Conservation (phyloP, 2,797 vertebrate genomes). For the Corythornis leucogaster region DNA sequence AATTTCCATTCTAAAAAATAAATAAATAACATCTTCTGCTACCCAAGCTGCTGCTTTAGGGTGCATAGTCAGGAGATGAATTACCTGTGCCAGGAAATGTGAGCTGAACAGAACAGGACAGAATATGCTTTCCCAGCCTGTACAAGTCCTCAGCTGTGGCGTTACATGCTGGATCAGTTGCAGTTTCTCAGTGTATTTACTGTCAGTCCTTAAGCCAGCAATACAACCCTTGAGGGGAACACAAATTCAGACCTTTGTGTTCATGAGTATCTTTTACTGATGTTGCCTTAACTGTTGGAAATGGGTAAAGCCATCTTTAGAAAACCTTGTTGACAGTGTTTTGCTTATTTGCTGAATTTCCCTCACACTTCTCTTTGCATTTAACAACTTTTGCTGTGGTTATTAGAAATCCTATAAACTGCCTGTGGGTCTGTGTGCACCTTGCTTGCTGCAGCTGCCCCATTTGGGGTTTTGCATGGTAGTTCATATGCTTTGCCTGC, state of each 20-base stretch:
- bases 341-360: neutral
- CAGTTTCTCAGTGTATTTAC: neutral
- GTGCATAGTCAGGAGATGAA: neutral
- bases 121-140: neutral
- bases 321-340: neutral
- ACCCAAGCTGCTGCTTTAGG: neutral
- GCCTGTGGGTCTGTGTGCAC: neutral
- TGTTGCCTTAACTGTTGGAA: neutral
- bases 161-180: neutral
- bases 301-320: neutral
- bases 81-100: constrained; percentile 4
- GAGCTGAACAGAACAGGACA: neutral
- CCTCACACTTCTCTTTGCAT: neutral
- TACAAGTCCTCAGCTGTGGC: neutral
- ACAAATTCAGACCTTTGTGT: neutral
- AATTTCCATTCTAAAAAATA: neutral
- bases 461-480: neutral
- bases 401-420: neutral
- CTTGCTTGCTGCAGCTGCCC: neutral
- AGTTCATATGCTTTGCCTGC: neutral
- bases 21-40: neutral
- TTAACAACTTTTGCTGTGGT: neutral
- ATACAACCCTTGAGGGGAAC: neutral
- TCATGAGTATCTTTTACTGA: neutral
- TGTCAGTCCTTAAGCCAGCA: neutral